Conservation (phyloP, 2,113 vertebrate genomes). For the Nothoprocta pentlandii region DNA sequence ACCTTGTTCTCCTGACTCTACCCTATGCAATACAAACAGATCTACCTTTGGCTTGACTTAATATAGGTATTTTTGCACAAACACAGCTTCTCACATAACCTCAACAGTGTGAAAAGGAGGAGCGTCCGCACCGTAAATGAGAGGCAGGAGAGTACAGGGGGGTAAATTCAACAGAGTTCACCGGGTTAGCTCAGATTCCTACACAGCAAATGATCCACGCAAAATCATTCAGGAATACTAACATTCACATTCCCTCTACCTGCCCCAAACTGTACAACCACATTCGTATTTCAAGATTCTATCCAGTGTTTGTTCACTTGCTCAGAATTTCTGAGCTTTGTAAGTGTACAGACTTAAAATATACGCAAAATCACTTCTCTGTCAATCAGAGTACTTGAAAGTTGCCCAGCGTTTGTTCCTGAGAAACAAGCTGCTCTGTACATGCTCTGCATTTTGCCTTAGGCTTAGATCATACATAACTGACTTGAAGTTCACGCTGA, state of each 20-base stretch:
- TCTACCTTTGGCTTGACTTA: neutral
- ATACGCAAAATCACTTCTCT: neutral
- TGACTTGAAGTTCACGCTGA: neutral
- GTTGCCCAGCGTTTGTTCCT: neutral
- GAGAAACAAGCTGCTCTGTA: neutral
- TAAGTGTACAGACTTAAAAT: neutral
- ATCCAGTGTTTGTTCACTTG: neutral
- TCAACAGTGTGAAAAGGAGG: neutral
- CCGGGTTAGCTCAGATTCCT: neutral
- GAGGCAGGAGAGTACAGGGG: neutral
- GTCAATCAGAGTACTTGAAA: neutral
- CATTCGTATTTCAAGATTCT: neutral
- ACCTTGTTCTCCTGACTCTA: neutral
- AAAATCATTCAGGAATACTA: neutral
- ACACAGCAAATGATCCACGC: neutral
- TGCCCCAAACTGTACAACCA: too few relatives aligned
- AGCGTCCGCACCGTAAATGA: accelerated
- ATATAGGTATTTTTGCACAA: neutral
- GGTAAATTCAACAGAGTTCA: accelerated
- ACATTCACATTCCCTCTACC: neutral
- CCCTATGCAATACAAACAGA: too few relatives aligned
- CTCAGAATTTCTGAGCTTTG: neutral
- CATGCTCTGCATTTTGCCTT: neutral
- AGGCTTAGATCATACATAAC: accelerated
- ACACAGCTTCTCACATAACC: neutral